Base-by-base conservation (phyloP, 1,140 invertebrate species). In the Helicoverpa armigera region DNA sequence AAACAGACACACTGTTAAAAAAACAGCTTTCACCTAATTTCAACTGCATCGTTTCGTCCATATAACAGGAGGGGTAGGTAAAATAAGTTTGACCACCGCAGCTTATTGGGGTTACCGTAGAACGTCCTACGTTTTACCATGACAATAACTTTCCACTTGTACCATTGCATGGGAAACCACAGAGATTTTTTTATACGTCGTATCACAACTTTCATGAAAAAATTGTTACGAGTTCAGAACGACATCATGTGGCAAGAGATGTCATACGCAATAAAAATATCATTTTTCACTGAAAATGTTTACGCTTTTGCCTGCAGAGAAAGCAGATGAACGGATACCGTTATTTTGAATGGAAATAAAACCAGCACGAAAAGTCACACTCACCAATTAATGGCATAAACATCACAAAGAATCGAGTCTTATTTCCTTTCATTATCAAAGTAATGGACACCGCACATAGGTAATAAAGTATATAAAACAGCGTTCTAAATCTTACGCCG, bases 401-500 rank as follows among this genome's bases (percentile, higher is more conserved):
- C 67, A 72, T 72, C 69, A 72, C 12, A 72, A 72, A 72, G 50
- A 72, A 72, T 72, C 50, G 48, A 72, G 13, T 23, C 23, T 72
- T 53, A 72, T 72, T 72, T 72, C 69, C 50, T 72, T 72, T 53
- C 48, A 53, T 72, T 51, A 54, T 18, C 50, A 29, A 72, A 51
- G 48, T 72, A 72, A 72, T 53, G 69, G 69, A 54, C 50, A 53
- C 69, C 50, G 69, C 69, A 69, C 65, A 69, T 69, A 69, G 48
- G 69, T 43, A 75, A 35, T 48, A 79, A 54, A 48, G 75, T 54
- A 53, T 58, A 67, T 70, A 70, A 69, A 79, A 79, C 53, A 43
- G 31, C 29, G 51, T 48, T 54, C 63, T 79, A 79, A 79, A 79
- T 79, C 76, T 79, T 70, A 51, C n/a, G 76, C 76, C 23, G 75